Evolutionary conservation across 2,113 vertebrate genomes (phyloP).

Genomic region (Rana temporaria): DNA sequence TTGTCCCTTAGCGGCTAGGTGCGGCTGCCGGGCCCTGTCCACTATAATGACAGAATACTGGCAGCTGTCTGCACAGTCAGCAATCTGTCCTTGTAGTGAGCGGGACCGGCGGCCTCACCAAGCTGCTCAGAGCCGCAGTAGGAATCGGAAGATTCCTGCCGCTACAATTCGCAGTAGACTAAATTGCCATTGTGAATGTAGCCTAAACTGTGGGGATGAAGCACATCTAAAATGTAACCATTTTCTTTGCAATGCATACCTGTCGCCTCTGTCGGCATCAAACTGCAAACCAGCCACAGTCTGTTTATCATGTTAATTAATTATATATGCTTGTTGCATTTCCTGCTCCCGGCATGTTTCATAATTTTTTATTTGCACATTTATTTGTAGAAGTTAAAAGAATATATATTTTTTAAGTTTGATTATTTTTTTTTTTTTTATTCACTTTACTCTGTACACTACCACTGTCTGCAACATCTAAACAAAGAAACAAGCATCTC

Average conservation of each 20-base stretch:
- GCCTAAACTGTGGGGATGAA: too few relatives aligned
- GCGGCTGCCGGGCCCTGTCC: too few relatives aligned
- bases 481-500: neutral
- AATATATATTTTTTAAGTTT: constrained; percentile 61
- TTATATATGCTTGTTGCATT: constrained; percentile 69
- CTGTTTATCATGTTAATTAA: constrained; percentile 41
- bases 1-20: too few relatives aligned
- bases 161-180: too few relatives aligned
- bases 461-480: constrained; percentile 40
- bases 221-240: too few relatives aligned
- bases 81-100: too few relatives aligned
- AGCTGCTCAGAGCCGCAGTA: too few relatives aligned
- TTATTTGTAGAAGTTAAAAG: constrained; percentile 69
- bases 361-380: constrained; percentile 45
- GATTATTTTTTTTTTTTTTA: constrained; percentile 52
- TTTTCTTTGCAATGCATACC: constrained; percentile 34
- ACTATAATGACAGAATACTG: too few relatives aligned
- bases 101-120: too few relatives aligned
- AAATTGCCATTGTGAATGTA: too few relatives aligned
- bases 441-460: constrained; percentile 59
- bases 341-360: constrained; percentile 71
- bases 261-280: neutral
- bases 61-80: too few relatives aligned
- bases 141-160: too few relatives aligned
- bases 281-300: constrained; percentile 5